Conservation (phyloP, 2,797 vertebrate species). For the Oceanodroma leucorhoa region DNA sequence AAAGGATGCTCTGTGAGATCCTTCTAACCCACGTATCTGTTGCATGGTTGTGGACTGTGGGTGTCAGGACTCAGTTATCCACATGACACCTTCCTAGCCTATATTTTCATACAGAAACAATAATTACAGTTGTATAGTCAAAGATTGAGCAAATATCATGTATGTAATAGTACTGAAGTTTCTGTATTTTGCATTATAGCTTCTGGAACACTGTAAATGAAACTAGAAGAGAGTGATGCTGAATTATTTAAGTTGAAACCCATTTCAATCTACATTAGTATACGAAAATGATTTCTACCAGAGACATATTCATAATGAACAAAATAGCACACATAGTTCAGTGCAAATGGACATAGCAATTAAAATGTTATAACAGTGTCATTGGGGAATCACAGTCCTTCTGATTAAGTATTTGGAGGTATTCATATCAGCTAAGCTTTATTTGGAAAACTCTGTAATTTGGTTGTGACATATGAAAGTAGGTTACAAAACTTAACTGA, state of each 20-base stretch:
- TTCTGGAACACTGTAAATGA: not conserved
- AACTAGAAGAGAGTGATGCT: not conserved
- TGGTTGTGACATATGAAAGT: not conserved
- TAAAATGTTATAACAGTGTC: not conserved
- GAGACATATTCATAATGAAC: not conserved
- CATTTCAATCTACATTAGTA: not conserved
- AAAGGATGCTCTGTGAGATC: not conserved
- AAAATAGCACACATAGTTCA: not conserved
- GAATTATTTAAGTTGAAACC: not conserved
- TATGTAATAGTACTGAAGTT: not conserved
- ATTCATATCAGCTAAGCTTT: not conserved
- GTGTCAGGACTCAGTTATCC: not conserved
- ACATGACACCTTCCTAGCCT: not conserved
- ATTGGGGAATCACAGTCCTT: not conserved
- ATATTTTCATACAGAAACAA: not conserved
- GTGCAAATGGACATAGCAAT: not conserved
- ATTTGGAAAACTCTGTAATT: not conserved
- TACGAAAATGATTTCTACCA: not conserved
- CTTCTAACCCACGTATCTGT: not conserved
- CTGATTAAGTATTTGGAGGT: not conserved
- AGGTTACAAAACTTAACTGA: not conserved
- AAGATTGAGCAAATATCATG: not conserved
- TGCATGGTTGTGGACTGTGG: not conserved
- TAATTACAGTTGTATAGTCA: not conserved
- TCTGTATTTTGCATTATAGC: not conserved